These are phyloP conservation scores for Hymenochirus boettgeri DNA, from an alignment of 2,113 vertebrate species.

Conservation along the genomic window DNA sequence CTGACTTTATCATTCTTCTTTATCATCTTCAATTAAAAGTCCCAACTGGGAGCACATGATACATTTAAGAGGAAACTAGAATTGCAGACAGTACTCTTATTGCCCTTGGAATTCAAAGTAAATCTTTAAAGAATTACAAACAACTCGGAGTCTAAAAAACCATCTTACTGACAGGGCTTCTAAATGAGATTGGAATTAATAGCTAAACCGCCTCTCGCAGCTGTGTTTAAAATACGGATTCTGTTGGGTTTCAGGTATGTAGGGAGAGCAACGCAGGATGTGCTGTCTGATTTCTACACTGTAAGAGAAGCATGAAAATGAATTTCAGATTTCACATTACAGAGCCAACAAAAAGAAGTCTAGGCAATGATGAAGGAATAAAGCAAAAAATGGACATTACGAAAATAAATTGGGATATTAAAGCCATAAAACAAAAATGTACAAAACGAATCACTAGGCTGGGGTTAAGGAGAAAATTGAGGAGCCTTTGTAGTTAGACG, in stretches of 20 bases:
- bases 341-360: conserved; percentile 14
- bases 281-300: conserved; percentile 12
- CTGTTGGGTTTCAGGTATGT: conserved; percentile 12
- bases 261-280: background rate
- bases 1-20: no score
- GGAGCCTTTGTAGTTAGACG: no score
- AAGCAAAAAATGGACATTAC: conserved; percentile 26
- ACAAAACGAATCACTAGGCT: background rate
- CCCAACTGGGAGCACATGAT: no score
- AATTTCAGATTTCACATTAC: conserved; percentile 6
- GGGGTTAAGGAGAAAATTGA: background rate
- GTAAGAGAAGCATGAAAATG: conserved; percentile 9
- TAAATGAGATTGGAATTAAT: no score
- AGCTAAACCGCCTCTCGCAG: no score
- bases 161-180: no score
- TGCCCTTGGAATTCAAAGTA: no score
- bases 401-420: background rate
- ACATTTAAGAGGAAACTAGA: no score
- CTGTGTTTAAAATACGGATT: background rate
- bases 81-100: no score
- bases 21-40: no score
- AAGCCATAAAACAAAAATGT: background rate
- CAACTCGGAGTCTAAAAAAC: no score
- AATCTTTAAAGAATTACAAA: no score
- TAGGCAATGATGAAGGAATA: background rate